These are phyloP conservation scores for Neoarius graeffei DNA, from an alignment of 2,113 vertebrate genomes.

Conservation along the genomic window DNA sequence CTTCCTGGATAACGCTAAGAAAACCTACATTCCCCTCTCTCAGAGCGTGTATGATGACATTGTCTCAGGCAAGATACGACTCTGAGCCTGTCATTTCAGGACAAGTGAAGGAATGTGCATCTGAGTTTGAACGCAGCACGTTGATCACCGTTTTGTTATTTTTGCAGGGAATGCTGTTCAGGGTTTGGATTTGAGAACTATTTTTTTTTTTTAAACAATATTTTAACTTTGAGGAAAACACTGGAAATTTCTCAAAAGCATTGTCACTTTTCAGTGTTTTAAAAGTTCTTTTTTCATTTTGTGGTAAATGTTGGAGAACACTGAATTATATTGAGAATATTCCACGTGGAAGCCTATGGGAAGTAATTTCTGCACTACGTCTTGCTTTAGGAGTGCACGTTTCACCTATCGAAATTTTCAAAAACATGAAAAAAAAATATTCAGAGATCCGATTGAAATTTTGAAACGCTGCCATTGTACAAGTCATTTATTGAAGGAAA, in stretches of 20 bases:
- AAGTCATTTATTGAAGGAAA: not conserved
- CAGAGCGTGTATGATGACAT: conserved; percentile 65
- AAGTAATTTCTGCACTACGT: not conserved
- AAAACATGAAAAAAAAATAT: too few species aligned
- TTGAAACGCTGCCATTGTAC: not conserved
- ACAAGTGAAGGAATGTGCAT: not conserved
- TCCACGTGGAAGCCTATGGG: not conserved
- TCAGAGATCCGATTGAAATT: not conserved
- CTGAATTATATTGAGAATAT: not conserved
- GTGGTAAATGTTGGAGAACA: not conserved
- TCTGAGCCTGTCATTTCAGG: conserved; percentile 59
- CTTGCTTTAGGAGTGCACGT: not conserved
- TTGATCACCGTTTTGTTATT: not conserved
- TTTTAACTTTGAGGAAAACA: conserved; percentile 30
- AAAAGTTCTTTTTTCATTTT: not conserved
- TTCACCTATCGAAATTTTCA: not conserved
- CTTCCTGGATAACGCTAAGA: conserved; percentile 69
- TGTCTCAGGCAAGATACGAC: conserved; percentile 69
- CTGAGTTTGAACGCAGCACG: not conserved
- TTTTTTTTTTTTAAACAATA: not conserved
- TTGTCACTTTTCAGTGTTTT: conserved; percentile 15
- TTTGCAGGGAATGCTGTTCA: conserved; percentile 4
- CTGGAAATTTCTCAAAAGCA: conserved; percentile 15
- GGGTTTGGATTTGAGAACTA: not conserved
- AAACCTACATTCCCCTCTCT: conserved; percentile 71